phyloP scores from a whole-genome alignment of 2,113 vertebrate genomes.

The Pseudorectes ferrugineus region DNA sequence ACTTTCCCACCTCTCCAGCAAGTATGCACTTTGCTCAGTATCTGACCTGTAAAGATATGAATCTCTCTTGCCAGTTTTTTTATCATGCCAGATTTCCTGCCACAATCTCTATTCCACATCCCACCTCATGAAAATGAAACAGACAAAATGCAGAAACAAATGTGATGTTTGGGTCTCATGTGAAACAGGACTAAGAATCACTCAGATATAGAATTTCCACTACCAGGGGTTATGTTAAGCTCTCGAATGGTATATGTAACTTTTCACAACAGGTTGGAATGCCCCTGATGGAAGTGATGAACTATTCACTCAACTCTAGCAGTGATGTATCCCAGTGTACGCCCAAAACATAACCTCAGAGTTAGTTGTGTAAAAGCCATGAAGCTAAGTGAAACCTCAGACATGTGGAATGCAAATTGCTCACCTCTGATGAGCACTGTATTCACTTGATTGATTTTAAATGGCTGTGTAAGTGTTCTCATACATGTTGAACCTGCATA shows the following conservation, averaged over 20 bases:
- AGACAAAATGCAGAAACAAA: neutral
- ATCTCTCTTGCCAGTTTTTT: neutral
- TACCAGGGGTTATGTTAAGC: neutral
- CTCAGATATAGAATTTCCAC: neutral
- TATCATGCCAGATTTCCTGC: neutral
- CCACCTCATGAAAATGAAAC: rapidly evolving
- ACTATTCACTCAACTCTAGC: neutral
- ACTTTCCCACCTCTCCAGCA: neutral
- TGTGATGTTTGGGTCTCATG: neutral
- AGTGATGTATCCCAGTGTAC: neutral
- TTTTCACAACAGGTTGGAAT: neutral
- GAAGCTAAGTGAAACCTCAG: slow-evolving; percentile 22
- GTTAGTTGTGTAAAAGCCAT: neutral
- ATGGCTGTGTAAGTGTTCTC: slow-evolving; percentile 23
- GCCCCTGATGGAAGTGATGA: neutral
- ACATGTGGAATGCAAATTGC: slow-evolving; percentile 27
- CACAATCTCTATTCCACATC: neutral
- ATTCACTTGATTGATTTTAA: slow-evolving; percentile 53
- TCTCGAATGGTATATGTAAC: neutral
- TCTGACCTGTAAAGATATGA: neutral
- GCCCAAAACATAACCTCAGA: neutral
- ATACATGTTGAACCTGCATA: slow-evolving; percentile 28
- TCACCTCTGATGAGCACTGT: slow-evolving; percentile 7
- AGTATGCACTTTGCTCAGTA: neutral
- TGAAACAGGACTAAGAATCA: neutral